Evolutionary conservation across 1,140 invertebrate genomes (phyloP).

Genomic region (Papilio polyxenes): DNA sequence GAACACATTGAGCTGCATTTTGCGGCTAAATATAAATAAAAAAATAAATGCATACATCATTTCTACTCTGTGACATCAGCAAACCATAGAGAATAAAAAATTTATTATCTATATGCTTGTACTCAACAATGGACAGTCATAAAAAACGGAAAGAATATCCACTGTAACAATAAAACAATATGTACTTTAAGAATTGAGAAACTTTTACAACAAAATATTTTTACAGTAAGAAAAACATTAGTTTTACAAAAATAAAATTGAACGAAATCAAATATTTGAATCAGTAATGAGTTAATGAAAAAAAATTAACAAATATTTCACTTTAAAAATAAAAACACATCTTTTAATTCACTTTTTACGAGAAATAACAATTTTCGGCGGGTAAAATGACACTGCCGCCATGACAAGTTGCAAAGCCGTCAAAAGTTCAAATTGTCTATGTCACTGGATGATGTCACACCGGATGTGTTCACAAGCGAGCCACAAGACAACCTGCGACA

Average conservation of each 20-base stretch:
- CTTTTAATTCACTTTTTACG: background rate
- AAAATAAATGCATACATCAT: slow-evolving; percentile 12
- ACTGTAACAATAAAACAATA: background rate
- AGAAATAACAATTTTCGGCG: background rate
- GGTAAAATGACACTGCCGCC: background rate
- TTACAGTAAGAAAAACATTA: background rate
- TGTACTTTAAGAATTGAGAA: background rate
- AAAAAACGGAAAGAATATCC: too few relatives aligned
- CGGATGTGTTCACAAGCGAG: slow-evolving; percentile 3
- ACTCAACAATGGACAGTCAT: background rate
- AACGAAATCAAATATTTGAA: background rate
- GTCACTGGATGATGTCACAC: slow-evolving; percentile 4
- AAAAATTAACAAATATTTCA: background rate
- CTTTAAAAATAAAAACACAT: background rate
- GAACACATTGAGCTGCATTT: slow-evolving; percentile 32
- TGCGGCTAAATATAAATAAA: slow-evolving; percentile 3
- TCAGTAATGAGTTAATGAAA: background rate
- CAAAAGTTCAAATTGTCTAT: background rate
- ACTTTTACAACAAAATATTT: background rate
- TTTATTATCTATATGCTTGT: background rate
- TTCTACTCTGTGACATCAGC: background rate
- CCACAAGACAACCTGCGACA: background rate
- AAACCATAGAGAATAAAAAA: background rate
- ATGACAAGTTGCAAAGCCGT: background rate
- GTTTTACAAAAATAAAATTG: background rate